Conservation (phyloP, 2,113 vertebrate species). For the Gambusia holbrooki region DNA sequence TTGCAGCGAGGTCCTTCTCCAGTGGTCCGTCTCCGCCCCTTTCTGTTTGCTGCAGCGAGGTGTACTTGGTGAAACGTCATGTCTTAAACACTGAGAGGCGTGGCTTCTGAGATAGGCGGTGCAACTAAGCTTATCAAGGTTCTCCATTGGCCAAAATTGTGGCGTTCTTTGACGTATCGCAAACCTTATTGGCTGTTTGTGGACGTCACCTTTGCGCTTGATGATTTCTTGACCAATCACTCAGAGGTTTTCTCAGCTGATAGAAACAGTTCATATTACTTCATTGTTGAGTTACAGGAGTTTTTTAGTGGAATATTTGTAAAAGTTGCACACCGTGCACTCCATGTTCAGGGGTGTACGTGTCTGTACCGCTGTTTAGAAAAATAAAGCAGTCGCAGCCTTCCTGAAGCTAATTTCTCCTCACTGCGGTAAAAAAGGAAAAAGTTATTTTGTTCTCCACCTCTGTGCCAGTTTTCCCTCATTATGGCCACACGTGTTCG, state of each 20-base stretch:
- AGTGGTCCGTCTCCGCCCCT: no score
- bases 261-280: conserved; percentile 19
- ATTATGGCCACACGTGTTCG: conserved; percentile 79
- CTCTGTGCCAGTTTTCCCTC: neutral
- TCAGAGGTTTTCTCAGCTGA: conserved; percentile 64
- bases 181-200: conserved; percentile 53
- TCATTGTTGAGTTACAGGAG: neutral
- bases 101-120: neutral
- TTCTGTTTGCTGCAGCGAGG: no score
- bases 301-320: neutral
- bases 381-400: neutral
- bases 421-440: neutral
- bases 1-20: no score
- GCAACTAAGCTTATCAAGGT: rapidly evolving
- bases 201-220: neutral
- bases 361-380: neutral
- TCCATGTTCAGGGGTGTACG: neutral
- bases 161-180: conserved; percentile 72
- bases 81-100: conserved; percentile 8
- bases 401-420: neutral
- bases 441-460: neutral
- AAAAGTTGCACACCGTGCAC: neutral
- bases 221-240: conserved; percentile 61
- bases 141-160: conserved; percentile 54
- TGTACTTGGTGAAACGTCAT: neutral